These are phyloP conservation scores for Anthonomus grandis DNA, from an alignment of 1,140 invertebrate species.

Conservation along the genomic window DNA sequence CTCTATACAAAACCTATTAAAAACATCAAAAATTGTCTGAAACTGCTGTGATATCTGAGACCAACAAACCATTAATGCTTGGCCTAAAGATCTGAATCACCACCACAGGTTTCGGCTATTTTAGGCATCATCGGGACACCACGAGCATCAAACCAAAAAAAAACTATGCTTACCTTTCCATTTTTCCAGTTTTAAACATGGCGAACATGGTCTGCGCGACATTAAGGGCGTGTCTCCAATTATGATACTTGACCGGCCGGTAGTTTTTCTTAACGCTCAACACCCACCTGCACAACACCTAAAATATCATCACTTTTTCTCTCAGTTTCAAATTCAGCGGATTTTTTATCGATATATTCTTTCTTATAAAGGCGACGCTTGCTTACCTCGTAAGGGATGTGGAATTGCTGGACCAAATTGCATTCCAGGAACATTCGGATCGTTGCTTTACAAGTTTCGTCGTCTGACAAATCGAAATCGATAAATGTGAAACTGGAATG, in stretches of 20 bases:
- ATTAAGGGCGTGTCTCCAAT: slow-evolving; percentile 96
- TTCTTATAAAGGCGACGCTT: too few species aligned
- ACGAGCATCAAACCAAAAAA: too few species aligned
- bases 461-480: slow-evolving; percentile 83
- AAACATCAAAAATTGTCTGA: too few species aligned
- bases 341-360: too few species aligned
- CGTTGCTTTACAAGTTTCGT: slow-evolving; percentile 88
- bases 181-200: slow-evolving; percentile 91
- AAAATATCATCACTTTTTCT: too few species aligned
- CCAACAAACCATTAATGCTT: too few species aligned
- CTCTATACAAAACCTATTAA: too few species aligned
- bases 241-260: slow-evolving; percentile 95
- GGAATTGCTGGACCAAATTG: slow-evolving; percentile 85
- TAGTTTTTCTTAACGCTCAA: slow-evolving; percentile 97
- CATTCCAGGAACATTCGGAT: slow-evolving; percentile 92
- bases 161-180: slow-evolving; percentile 66
- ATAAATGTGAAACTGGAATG: slow-evolving; percentile 72
- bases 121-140: too few species aligned
- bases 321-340: too few species aligned
- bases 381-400: slow-evolving; percentile 86
- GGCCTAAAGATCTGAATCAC: too few species aligned
- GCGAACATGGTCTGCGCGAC: slow-evolving; percentile 98
- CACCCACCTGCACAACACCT: slow-evolving; percentile 91
- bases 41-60: too few species aligned
- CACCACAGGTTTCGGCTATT: too few species aligned